Conservation (phyloP, 2,888 invertebrate genomes). For the Orthosia gracilis region DNA sequence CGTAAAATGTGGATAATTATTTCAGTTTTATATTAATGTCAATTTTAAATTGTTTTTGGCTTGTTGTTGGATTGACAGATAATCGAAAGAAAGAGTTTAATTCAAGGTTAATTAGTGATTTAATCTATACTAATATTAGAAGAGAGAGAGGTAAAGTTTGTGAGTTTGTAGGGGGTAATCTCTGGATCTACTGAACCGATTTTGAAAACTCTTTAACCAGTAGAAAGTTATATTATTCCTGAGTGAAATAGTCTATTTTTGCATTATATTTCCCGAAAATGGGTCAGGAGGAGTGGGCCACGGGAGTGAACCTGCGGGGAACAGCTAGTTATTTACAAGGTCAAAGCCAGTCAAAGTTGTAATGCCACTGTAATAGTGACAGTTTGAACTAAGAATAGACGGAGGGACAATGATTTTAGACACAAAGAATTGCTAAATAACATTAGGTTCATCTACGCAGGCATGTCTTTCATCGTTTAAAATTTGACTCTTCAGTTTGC, state of each 20-base stretch:
- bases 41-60: slow-evolving; percentile 43
- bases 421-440: neutral
- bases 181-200: no score
- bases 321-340: no score
- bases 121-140: no score
- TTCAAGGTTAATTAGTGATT: neutral
- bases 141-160: no score
- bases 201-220: no score
- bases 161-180: no score
- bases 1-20: slow-evolving; percentile 70
- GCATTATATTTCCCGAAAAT: no score
- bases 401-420: neutral
- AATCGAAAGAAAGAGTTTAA: neutral
- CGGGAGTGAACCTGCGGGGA: no score
- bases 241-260: no score
- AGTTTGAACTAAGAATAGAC: neutral
- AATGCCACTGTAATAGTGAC: neutral
- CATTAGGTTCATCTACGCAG: neutral
- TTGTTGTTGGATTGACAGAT: slow-evolving; percentile 21
- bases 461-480: neutral
- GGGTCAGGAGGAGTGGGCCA: no score
- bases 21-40: slow-evolving; percentile 56
- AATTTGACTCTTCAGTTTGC: neutral
- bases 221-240: no score
- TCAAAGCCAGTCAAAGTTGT: neutral